Percentiles rank a stretch among this genome's conserved stretches.
phyloP scores from a whole-genome alignment of 2,888 invertebrate genomes.

The Chorisops tibialis region DNA sequence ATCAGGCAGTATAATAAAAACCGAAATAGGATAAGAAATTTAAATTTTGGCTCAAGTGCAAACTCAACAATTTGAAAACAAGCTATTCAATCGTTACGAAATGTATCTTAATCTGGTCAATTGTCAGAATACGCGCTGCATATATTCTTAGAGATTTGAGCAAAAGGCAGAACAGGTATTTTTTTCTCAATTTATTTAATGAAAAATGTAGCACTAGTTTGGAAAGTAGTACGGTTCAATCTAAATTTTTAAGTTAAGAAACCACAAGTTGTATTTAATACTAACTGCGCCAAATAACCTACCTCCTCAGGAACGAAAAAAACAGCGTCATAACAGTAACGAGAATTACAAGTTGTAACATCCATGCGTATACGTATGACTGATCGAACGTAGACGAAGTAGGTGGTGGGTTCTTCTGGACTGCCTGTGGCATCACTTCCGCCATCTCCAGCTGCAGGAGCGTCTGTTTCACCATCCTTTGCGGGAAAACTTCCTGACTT shows the following conservation, averaged over 20 bases:
- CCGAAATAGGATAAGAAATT: not conserved
- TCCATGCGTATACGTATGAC: slow-evolving; percentile 11
- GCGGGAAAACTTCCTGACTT: slow-evolving; percentile 45
- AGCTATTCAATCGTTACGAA: not conserved
- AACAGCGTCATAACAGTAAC: slow-evolving; percentile 11
- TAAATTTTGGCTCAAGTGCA: no score
- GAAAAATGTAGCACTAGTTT: no score
- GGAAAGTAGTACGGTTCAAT: not conserved
- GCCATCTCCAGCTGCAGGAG: no score
- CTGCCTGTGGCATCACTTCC: no score
- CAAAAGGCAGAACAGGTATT: no score
- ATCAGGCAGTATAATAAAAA: not conserved
- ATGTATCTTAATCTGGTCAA: no score
- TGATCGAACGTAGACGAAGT: not conserved
- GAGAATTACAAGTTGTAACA: slow-evolving; percentile 5
- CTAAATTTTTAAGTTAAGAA: not conserved
- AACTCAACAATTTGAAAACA: not conserved
- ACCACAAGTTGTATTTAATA: not conserved
- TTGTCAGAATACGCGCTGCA: no score
- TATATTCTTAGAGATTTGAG: no score
- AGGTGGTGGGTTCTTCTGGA: no score
- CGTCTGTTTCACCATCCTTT: no score
- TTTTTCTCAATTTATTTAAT: no score
- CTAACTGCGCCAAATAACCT: not conserved
- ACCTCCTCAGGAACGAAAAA: slow-evolving; percentile 4